Percentiles rank a stretch among this genome's conserved stretches.
phyloP scores from a whole-genome alignment of 2,888 invertebrate genomes.

The Hirtodrosophila trivittata region DNA sequence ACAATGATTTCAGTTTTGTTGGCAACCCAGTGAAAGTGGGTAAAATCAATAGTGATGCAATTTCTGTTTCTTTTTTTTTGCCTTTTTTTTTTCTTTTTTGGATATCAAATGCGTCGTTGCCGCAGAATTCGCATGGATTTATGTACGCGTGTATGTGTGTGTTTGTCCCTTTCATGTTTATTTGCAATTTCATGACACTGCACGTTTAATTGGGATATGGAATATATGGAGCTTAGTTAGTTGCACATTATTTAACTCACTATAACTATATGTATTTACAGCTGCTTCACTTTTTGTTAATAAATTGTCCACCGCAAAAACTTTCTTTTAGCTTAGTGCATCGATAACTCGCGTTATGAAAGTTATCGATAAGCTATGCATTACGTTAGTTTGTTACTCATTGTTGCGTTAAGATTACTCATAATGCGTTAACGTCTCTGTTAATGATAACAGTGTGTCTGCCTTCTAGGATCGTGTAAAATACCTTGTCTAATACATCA shows the following conservation, averaged over 20 bases:
- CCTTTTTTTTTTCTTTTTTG: slow-evolving; percentile 21
- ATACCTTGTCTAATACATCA: neutral
- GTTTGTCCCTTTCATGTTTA: slow-evolving; percentile 41
- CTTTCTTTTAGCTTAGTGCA: slow-evolving; percentile 54
- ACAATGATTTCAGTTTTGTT: slow-evolving; percentile 2
- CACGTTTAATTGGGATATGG: neutral
- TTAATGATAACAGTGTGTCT: slow-evolving; percentile 30
- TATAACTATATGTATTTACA: slow-evolving; percentile 48
- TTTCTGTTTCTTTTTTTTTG: slow-evolving; percentile 40
- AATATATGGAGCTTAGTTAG: neutral
- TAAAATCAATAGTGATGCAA: slow-evolving; percentile 77
- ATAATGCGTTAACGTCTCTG: neutral
- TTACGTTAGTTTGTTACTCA: neutral
- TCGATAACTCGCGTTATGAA: slow-evolving; percentile 31
- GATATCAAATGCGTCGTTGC: slow-evolving; percentile 35
- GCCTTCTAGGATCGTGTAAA: neutral
- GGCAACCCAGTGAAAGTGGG: slow-evolving; percentile 71
- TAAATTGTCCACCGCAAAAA: slow-evolving; percentile 63
- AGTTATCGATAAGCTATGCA: slow-evolving; percentile 36
- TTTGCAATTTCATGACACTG: slow-evolving; percentile 8
- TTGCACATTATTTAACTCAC: slow-evolving; percentile 36
- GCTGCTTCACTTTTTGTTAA: slow-evolving; percentile 54
- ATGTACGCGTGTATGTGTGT: slow-evolving; percentile 18
- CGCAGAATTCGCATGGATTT: slow-evolving; percentile 41
- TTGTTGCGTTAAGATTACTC: slow-evolving; percentile 12